Conservation (phyloP, 2,113 vertebrate species). For the Campylorhamphus procurvoides region DNA sequence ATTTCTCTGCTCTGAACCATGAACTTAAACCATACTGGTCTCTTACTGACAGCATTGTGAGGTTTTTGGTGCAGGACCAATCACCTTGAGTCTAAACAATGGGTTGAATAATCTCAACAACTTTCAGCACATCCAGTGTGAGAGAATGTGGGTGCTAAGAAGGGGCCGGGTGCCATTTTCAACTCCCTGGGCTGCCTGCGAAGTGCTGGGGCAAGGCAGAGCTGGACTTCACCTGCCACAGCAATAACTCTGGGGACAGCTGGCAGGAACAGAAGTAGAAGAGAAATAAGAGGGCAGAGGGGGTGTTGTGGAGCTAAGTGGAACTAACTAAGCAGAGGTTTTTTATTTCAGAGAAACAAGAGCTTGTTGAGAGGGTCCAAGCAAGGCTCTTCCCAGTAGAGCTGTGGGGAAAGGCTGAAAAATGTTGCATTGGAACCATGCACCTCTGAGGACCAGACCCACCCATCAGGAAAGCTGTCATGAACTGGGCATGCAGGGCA, state of each 20-base stretch:
- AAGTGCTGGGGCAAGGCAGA: background rate
- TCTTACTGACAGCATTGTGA: background rate
- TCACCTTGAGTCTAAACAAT: background rate
- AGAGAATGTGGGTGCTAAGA: background rate
- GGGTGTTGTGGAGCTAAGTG: background rate
- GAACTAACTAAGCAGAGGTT: background rate
- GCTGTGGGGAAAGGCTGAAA: background rate
- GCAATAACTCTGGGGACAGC: background rate
- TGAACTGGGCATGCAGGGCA: background rate
- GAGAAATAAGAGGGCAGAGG: background rate
- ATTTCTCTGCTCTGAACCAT: background rate
- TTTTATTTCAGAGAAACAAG: background rate
- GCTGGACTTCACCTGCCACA: background rate
- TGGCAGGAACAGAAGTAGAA: background rate
- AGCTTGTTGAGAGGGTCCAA: background rate
- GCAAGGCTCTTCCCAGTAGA: background rate
- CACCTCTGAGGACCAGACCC: background rate
- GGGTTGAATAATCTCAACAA: background rate
- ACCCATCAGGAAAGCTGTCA: background rate
- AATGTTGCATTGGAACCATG: background rate
- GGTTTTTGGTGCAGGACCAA: background rate
- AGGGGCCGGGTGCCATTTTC: background rate
- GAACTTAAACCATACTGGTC: background rate
- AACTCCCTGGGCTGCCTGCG: background rate
- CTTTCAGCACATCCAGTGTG: accelerated